Percentiles rank a stretch among this genome's conserved stretches.
phyloP scores from a whole-genome alignment of 2,113 vertebrate genomes.

The Corythornis cristatus region DNA sequence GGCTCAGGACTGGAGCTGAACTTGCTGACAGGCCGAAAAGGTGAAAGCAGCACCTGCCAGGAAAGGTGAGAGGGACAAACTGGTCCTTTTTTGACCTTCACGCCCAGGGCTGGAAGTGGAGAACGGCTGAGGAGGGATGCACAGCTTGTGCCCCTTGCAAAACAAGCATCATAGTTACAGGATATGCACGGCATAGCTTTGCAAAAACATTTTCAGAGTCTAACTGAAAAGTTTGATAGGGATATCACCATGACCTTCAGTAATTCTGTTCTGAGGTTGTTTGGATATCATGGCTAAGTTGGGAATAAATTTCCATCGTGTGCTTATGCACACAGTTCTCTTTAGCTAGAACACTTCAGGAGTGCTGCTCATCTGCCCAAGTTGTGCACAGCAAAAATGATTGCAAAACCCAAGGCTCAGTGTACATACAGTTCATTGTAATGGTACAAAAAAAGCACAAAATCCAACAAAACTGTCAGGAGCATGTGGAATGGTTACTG shows the following conservation, averaged over 20 bases:
- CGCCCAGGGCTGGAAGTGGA: not conserved
- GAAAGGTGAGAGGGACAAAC: not conserved
- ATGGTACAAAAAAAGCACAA: not conserved
- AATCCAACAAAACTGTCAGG: not conserved
- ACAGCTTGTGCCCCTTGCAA: accelerated
- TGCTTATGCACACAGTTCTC: accelerated
- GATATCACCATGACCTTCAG: not conserved
- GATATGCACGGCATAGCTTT: too few relatives aligned
- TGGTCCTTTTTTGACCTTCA: not conserved
- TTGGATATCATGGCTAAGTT: accelerated
- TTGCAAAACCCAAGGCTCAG: not conserved
- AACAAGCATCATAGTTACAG: accelerated
- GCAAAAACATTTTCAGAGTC: not conserved
- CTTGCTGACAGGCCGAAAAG: not conserved
- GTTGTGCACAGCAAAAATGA: accelerated
- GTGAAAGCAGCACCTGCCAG: not conserved
- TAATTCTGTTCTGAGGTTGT: not conserved
- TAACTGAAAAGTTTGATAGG: not conserved
- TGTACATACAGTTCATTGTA: not conserved
- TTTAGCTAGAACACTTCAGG: not conserved
- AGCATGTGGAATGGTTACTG: too few relatives aligned
- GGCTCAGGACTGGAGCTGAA: not conserved
- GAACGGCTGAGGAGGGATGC: not conserved
- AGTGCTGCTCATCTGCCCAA: accelerated
- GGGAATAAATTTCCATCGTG: accelerated